A percentile compares a stretch with the other conserved stretches of the same genome.
Evolutionary conservation across 2,113 vertebrate species (phyloP).

Genomic region (Cairina moschata): DNA sequence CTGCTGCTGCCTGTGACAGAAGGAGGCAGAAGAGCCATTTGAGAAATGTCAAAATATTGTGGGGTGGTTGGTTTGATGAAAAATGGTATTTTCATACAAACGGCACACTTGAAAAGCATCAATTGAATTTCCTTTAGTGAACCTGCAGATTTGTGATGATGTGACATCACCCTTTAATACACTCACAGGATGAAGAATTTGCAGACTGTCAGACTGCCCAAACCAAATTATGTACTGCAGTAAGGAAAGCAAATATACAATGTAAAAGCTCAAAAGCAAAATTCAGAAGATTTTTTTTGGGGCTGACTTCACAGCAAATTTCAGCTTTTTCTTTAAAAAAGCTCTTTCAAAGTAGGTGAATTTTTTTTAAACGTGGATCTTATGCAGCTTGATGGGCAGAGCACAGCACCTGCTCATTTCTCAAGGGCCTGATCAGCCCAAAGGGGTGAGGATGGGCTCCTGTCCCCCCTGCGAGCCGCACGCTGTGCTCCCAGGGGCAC

Average conservation of each 20-base stretch:
- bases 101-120: background rate
- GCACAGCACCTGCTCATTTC: background rate
- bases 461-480: background rate
- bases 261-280: background rate
- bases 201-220: background rate
- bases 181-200: background rate
- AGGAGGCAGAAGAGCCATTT: background rate
- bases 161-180: background rate
- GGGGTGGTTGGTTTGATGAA: background rate
- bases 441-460: background rate
- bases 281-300: background rate
- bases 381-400: fast-evolving
- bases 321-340: background rate
- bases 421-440: background rate
- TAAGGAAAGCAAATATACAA: background rate
- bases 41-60: background rate
- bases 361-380: background rate
- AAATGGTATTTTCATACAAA: background rate
- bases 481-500: background rate
- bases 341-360: background rate
- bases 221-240: background rate
- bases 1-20: background rate
- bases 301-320: background rate
- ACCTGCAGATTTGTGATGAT: fast-evolving
- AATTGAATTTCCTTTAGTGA: background rate